These are phyloP conservation scores for Caenorhabditis latens DNA, from an alignment of 1,140 invertebrate genomes.

Conservation along the genomic window DNA sequence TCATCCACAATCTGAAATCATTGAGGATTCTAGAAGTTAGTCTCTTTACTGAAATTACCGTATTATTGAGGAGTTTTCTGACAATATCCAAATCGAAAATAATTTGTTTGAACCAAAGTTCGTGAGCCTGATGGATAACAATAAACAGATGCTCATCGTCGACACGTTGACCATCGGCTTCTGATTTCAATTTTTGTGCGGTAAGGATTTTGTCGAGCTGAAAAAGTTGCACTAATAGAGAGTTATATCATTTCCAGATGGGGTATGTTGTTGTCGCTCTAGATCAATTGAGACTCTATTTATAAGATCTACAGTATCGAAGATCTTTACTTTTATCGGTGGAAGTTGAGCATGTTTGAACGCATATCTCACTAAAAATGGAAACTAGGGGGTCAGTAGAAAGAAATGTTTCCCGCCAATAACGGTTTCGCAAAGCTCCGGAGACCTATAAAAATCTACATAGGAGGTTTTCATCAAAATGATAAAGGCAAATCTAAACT, in stretches of 20 bases:
- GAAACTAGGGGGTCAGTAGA: no score
- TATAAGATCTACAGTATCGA: no score
- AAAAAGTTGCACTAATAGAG: slow-evolving; percentile 27
- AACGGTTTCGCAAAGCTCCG: no score
- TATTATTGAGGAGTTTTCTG: slow-evolving; percentile 84
- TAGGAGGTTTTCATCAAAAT: no score
- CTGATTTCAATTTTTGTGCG: slow-evolving; percentile 88
- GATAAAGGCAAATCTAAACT: no score
- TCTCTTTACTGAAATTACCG: background rate
- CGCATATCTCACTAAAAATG: no score
- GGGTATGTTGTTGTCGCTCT: background rate
- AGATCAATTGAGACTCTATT: no score
- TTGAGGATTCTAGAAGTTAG: background rate
- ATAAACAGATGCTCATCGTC: slow-evolving; percentile 89
- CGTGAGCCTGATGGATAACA: slow-evolving; percentile 86
- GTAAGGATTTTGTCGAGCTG: slow-evolving; percentile 88
- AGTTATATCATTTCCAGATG: background rate
- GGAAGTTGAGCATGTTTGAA: no score
- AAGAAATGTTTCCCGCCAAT: no score
- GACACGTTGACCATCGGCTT: slow-evolving; percentile 83
- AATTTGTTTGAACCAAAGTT: slow-evolving; percentile 99
- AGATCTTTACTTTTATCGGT: no score
- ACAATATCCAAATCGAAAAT: slow-evolving; percentile 96
- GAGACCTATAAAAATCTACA: no score
- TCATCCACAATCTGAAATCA: slow-evolving; percentile 84